Conservation (phyloP, 2,888 invertebrate species). For the Volucella inanis region DNA sequence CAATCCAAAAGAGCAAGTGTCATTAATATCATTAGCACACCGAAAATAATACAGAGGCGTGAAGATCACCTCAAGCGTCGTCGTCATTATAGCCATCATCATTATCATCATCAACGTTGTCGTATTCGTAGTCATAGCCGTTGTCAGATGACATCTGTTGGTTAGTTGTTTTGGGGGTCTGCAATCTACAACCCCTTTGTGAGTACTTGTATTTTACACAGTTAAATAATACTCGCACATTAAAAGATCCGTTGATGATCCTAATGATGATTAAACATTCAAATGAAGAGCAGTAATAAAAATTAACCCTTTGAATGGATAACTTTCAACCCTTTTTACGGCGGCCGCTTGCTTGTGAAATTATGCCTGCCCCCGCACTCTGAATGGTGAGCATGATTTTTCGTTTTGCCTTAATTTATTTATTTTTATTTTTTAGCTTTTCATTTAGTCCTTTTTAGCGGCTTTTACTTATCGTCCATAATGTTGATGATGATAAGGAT, state of each 20-base stretch:
- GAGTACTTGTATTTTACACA: neutral
- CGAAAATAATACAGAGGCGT: slow-evolving; percentile 52
- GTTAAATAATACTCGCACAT: slow-evolving; percentile 30
- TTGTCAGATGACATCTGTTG: too few species aligned
- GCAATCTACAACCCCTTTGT: slow-evolving; percentile 21
- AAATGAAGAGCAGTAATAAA: slow-evolving; percentile 66
- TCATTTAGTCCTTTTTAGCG: neutral
- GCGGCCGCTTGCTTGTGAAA: neutral
- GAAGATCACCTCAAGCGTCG: slow-evolving; percentile 57
- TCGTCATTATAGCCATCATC: neutral
- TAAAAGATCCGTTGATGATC: slow-evolving; percentile 63
- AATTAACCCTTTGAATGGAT: slow-evolving; percentile 68
- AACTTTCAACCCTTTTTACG: slow-evolving; percentile 46
- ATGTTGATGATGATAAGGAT: slow-evolving; percentile 44
- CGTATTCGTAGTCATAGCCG: too few species aligned
- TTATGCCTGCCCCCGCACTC: neutral
- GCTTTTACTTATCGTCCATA: neutral
- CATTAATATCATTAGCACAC: slow-evolving; percentile 60
- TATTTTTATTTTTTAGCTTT: slow-evolving; percentile 7
- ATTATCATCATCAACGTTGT: too few species aligned
- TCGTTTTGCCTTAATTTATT: neutral
- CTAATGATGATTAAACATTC: slow-evolving; percentile 73
- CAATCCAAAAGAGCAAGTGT: neutral
- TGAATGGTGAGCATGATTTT: slow-evolving; percentile 21
- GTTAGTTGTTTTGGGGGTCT: neutral